Conservation (phyloP, 2,888 invertebrate genomes). For the Diploptera punctata region DNA sequence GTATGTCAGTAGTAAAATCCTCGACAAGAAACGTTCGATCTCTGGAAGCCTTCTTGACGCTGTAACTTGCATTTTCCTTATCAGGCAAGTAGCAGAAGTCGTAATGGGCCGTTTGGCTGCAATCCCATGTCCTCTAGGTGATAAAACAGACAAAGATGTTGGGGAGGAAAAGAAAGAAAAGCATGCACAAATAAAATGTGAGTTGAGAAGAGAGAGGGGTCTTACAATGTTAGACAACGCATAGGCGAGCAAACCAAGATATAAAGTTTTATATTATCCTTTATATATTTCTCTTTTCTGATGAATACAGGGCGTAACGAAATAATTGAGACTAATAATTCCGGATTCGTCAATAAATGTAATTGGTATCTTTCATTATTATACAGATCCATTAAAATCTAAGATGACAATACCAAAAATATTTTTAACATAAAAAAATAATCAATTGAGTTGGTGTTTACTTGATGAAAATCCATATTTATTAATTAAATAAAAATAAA, state of each 20-base stretch:
- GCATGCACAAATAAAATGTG: background rate
- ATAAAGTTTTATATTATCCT: background rate
- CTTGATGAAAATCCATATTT: too few species aligned
- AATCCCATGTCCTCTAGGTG: slow-evolving; percentile 35
- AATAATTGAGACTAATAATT: too few species aligned
- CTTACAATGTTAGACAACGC: background rate
- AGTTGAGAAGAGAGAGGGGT: background rate
- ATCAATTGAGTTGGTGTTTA: too few species aligned
- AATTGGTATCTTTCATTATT: too few species aligned
- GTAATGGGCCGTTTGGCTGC: slow-evolving; percentile 41
- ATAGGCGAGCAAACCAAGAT: background rate
- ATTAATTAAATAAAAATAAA: too few species aligned
- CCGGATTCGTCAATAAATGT: too few species aligned
- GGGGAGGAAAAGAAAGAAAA: background rate
- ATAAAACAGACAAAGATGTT: slow-evolving; percentile 30
- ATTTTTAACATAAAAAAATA: too few species aligned
- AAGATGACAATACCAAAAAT: too few species aligned
- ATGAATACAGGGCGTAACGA: too few species aligned
- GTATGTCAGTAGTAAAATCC: background rate
- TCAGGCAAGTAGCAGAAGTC: slow-evolving; percentile 30
- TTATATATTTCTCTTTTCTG: too few species aligned
- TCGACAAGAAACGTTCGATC: background rate
- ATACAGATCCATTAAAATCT: too few species aligned
- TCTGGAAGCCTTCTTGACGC: background rate
- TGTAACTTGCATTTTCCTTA: slow-evolving; percentile 26